Conservation (phyloP, 23 tunicate genomes). For the Halocynthia roretzi region DNA sequence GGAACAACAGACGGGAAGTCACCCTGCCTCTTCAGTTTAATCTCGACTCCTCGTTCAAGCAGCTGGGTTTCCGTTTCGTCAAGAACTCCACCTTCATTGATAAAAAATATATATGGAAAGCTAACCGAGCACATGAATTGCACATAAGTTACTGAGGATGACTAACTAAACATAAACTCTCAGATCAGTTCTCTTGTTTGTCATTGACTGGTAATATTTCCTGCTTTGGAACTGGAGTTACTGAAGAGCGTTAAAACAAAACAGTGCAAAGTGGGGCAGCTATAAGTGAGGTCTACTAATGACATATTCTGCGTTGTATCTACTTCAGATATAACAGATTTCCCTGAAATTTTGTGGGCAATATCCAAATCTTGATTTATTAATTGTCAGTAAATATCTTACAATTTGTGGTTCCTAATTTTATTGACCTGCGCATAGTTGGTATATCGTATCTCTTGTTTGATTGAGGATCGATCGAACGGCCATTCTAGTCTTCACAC, state of each 20-base stretch:
- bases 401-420: too few species aligned
- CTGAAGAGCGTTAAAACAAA: background rate
- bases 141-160: too few species aligned
- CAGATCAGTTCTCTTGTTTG: background rate
- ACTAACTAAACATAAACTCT: too few species aligned
- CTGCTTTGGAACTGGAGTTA: background rate
- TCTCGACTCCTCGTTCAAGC: slow-evolving; percentile 58
- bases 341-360: too few species aligned
- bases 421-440: slow-evolving; percentile 52
- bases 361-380: too few species aligned
- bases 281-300: too few species aligned
- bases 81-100: slow-evolving; percentile 51
- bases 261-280: background rate
- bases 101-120: slow-evolving; percentile 3
- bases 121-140: background rate
- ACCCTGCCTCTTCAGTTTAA: slow-evolving; percentile 31
- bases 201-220: background rate
- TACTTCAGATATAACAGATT: too few species aligned
- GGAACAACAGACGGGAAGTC: slow-evolving; percentile 56
- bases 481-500: slow-evolving; percentile 78
- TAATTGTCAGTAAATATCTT: too few species aligned
- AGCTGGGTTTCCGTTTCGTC: slow-evolving; percentile 69
- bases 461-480: slow-evolving; percentile 64
- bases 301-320: too few species aligned
- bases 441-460: slow-evolving; percentile 69